Evolutionary conservation across 1,140 invertebrate genomes (phyloP), one percentile per base, ranked within the genome.

Genomic region (Aricia agestis): DNA sequence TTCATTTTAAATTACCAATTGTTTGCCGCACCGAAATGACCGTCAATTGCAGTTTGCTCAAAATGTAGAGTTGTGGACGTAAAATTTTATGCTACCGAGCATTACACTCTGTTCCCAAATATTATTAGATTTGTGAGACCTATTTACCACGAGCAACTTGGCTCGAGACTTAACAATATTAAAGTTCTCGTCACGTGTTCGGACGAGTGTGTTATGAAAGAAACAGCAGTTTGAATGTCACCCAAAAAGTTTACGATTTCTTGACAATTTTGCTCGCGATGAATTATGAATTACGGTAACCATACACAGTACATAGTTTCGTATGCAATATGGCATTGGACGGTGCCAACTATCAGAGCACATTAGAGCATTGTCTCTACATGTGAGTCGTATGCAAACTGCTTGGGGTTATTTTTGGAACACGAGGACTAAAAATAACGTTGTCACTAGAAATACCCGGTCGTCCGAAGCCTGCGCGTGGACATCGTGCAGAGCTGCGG

Each of bases 401-500:
- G 59, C 19, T 63, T 63, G 17, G n/a, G 79, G 79, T 80, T 90
- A 88, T 88, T 89, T 89, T 84, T 80, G 76, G 80, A 75, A 32
- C 72, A 72, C 78, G 77, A 78, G 73, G 76, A 82, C 87, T 88
- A 91, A 83, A 89, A 85, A 91, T 91, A 91, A 76, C 73, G 2
- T 74, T 82, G 82, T 89, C 82, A 86, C 81, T 75, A 81, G 76
- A 82, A 84, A 83, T 82, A 84, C 82, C 82, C 74, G 70, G 78
- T 71, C 74, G 70, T 72, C 70, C 74, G 45, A 36, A 66, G 65
- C 65, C 66, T 68, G 72, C 74, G 78, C 76, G 78, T 78, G 76
- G 75, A 66, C 67, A 72, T 71, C 72, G 63, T 66, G 70, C 59
- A 72, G 71, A 71, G 72, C 70, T 78, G 75, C 69, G 72, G 73